A percentile compares a stretch with the other conserved stretches of the same genome.
These are phyloP conservation scores for Cartodere bifasciata DNA, from an alignment of 2,888 invertebrate genomes.

Conservation along the genomic window DNA sequence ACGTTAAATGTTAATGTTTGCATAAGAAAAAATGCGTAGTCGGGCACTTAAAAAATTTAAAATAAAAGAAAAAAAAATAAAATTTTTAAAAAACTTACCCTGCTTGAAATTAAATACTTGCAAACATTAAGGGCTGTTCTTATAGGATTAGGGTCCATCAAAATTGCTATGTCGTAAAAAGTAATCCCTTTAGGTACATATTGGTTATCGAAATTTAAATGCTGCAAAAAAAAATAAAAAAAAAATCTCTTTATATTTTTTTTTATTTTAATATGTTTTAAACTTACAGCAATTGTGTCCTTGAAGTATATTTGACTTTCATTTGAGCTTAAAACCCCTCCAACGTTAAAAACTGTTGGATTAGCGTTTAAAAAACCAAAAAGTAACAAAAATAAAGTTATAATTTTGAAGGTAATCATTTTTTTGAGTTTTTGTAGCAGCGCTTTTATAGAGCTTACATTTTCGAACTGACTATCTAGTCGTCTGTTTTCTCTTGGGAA, in stretches of 20 bases:
- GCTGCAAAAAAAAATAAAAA: conserved; percentile 41
- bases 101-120: conserved; percentile 73
- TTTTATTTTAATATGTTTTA: neutral
- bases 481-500: too few species aligned
- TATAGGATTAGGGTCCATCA: conserved; percentile 93
- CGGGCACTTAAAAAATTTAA: too few species aligned
- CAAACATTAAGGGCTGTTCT: conserved; percentile 89
- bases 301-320: conserved; percentile 70
- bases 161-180: conserved; percentile 77
- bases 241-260: neutral
- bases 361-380: conserved; percentile 17
- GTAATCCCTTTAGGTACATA: conserved; percentile 76
- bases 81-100: conserved; percentile 42
- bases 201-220: conserved; percentile 69
- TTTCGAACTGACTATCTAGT: too few species aligned
- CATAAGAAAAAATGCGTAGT: too few species aligned
- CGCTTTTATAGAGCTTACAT: too few species aligned
- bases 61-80: too few species aligned
- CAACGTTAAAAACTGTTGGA: conserved; percentile 62
- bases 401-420: neutral
- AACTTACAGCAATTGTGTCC: conserved; percentile 68
- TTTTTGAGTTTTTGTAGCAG: conserved; percentile 1
- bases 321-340: conserved; percentile 80
- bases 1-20: too few species aligned
- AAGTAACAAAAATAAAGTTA: conserved; percentile 8